phyloP scores from a whole-genome alignment of 2,888 invertebrate genomes.

The Andrena bicolor region DNA sequence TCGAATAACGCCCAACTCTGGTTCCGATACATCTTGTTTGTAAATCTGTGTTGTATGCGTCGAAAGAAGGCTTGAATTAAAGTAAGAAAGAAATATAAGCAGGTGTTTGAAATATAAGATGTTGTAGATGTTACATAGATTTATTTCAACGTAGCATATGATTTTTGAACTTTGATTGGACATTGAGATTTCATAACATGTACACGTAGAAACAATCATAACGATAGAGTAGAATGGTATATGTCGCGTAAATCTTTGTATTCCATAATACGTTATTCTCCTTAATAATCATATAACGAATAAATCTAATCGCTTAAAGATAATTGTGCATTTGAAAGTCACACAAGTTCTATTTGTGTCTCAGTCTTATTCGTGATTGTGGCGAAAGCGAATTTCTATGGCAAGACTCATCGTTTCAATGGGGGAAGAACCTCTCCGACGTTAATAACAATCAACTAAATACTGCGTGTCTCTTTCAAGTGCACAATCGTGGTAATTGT shows the following conservation, averaged over 20 bases:
- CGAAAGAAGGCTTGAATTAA: neutral
- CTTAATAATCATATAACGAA: conserved; percentile 74
- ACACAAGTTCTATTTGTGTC: conserved; percentile 58
- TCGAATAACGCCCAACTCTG: too few species aligned
- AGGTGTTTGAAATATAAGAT: conserved; percentile 9
- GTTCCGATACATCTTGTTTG: too few species aligned
- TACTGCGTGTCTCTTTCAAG: conserved; percentile 52
- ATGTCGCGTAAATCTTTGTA: conserved; percentile 70
- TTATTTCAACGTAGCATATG: conserved; percentile 77
- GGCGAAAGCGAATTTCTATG: conserved; percentile 23
- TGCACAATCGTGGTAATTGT: conserved; percentile 54
- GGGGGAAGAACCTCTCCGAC: conserved; percentile 3
- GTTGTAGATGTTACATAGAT: conserved; percentile 68
- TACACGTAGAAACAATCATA: conserved; percentile 80
- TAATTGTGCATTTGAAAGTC: conserved; percentile 78
- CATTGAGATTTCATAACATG: conserved; percentile 80
- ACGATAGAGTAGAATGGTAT: conserved; percentile 78
- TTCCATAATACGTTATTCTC: conserved; percentile 60
- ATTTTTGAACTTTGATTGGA: conserved; percentile 79
- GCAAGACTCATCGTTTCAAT: conserved; percentile 17
- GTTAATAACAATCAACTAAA: conserved; percentile 15
- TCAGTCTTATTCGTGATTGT: conserved; percentile 46
- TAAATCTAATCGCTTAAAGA: conserved; percentile 67
- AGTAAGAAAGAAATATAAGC: neutral
- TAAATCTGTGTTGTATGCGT: neutral